Evolutionary conservation across 1,140 invertebrate species (phyloP).

Genomic region (Wiebesia pumilae): DNA sequence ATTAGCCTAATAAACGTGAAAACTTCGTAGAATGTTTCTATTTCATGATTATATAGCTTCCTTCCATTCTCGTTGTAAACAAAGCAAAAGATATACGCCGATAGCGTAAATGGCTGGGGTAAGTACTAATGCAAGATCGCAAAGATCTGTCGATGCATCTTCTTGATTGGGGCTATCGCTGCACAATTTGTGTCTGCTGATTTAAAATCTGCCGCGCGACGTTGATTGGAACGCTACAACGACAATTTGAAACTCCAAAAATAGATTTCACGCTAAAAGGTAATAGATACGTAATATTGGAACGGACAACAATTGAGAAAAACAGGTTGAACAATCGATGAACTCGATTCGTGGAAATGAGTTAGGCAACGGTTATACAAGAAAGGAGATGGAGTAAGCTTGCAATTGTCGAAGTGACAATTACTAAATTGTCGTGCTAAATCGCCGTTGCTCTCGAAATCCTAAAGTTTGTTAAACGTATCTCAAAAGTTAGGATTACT

Average conservation of each 20-base stretch:
- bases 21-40: neutral
- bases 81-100: neutral
- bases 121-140: too few species aligned
- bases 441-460: neutral
- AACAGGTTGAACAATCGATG: neutral
- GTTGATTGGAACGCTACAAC: neutral
- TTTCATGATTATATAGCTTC: neutral
- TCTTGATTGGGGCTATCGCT: neutral
- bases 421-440: too few species aligned
- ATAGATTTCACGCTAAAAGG: neutral
- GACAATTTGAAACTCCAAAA: neutral
- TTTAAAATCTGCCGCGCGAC: too few species aligned
- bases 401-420: neutral
- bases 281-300: neutral
- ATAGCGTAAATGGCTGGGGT: neutral
- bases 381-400: neutral
- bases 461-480: neutral
- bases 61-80: neutral
- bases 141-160: neutral
- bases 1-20: neutral
- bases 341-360: neutral
- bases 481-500: too few species aligned
- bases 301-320: neutral
- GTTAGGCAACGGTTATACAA: neutral
- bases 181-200: too few species aligned